Base-by-base conservation (phyloP, 2,113 vertebrate species). In the Atrichornis clamosus region DNA sequence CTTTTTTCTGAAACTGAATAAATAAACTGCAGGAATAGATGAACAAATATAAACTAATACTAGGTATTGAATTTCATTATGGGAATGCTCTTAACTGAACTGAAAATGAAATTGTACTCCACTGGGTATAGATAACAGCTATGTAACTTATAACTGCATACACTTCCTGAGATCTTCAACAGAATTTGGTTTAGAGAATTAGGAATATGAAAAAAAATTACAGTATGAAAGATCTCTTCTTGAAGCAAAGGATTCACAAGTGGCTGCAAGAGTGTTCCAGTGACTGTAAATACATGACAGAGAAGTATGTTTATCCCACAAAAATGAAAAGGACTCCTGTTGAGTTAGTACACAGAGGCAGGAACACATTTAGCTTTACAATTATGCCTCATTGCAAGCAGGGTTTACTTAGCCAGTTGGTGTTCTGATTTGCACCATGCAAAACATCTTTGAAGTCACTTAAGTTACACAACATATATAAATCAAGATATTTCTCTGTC, bases 301-400 rank as follows among this genome's bases (percentile, higher is more conserved):
- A 87, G 52, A 76, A 89, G 65, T 68, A 78, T 49, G 53, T 87
- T 95, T 96, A 93, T 73, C 37, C 60, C 77, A 49, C 60, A 75
- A 42, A 96, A 87, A 63, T 33, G 41, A 73, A 92, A 92, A 78
- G 46, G 76, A 78, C 44, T 58, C 41, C 30, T 82, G 64, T 65
- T 75, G 86, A 64, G 75, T 89, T 63, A 93, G 41, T 50, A 73
- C 26, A 68, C 60, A 79, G 77, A 82, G 22, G 46, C 65, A 96
- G 86, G 88, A 88, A 93, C 41, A 62, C 56, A 47, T 82, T 85
- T 37, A 93, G 69, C 65, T 93, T 95, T 93, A 88, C 69, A 84
- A 63, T 78, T 60, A 41, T 0, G 3, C 24, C 41, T 64, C 19
- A 68, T 44, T 90, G 84, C 41, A 59, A 52, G 18, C 21, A 74